Conservation (phyloP, 2,888 invertebrate genomes). For the Chymomyza fuscimana region DNA sequence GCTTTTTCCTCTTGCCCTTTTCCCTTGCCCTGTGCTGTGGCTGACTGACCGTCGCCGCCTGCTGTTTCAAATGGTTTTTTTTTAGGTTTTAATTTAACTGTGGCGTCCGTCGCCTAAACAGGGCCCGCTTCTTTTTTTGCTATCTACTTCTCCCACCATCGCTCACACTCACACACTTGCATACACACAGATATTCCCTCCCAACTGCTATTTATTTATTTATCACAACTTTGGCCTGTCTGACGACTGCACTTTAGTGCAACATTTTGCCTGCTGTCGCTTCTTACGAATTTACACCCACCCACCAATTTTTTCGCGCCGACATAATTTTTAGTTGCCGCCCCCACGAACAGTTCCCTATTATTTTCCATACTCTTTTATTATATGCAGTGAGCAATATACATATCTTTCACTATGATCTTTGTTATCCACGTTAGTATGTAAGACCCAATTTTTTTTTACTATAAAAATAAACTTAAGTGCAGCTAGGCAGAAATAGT, state of each 20-base stretch:
- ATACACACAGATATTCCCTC: conserved; percentile 14
- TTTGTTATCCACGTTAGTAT: conserved; percentile 12
- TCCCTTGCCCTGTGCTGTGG: conserved; percentile 6
- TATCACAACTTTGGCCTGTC: conserved; percentile 28
- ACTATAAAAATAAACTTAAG: no score
- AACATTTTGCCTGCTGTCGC: conserved; percentile 32
- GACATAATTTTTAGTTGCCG: conserved; percentile 41
- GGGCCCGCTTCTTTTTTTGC: conserved; percentile 26
- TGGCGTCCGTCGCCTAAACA: conserved; percentile 56
- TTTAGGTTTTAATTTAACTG: conserved; percentile 58
- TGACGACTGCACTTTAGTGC: conserved; percentile 31
- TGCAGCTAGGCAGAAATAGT: no score
- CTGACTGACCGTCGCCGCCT: conserved; percentile 72
- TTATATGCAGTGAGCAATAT: conserved; percentile 35
- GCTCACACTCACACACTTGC: conserved; percentile 42
- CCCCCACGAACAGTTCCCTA: conserved; percentile 61
- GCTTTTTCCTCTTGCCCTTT: conserved; percentile 1
- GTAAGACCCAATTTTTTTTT: not conserved
- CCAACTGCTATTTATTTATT: conserved; percentile 32
- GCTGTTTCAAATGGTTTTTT: conserved; percentile 61
- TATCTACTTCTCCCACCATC: conserved; percentile 51
- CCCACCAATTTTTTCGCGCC: conserved; percentile 56
- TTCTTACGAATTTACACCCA: conserved; percentile 72
- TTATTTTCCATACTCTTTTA: conserved; percentile 38
- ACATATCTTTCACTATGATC: conserved; percentile 39